Percentiles rank a stretch among this genome's conserved stretches.
phyloP scores from a whole-genome alignment of 2,113 vertebrate genomes.

The Dromas ardeola region DNA sequence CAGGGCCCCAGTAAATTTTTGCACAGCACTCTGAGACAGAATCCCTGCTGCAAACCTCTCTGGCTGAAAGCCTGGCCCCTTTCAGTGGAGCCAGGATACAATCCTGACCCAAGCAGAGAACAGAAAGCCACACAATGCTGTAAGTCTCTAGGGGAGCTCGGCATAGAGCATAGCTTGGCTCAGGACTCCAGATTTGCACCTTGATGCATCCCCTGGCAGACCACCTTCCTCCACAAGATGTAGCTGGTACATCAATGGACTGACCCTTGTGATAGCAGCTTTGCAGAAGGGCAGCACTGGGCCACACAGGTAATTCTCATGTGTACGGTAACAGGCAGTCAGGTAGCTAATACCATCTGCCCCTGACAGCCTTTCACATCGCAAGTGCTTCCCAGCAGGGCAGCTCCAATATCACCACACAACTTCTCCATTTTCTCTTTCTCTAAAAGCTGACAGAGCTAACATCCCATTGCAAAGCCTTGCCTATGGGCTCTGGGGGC shows the following conservation, averaged over 20 bases:
- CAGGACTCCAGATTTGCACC: background rate
- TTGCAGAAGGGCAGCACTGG: background rate
- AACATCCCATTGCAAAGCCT: background rate
- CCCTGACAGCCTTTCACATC: background rate
- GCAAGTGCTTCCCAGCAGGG: background rate
- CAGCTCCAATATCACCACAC: background rate
- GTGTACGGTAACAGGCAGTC: background rate
- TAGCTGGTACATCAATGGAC: rapidly evolving
- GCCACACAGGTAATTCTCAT: background rate
- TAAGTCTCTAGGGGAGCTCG: background rate
- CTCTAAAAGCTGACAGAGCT: background rate
- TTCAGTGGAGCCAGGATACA: background rate
- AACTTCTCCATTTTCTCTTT: background rate
- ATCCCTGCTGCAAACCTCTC: background rate
- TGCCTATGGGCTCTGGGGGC: background rate
- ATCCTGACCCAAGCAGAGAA: background rate
- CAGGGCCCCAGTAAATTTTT: background rate
- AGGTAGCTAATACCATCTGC: background rate
- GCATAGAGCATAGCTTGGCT: too few relatives aligned
- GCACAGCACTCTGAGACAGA: background rate
- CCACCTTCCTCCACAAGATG: background rate
- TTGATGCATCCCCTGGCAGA: background rate
- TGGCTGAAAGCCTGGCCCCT: background rate
- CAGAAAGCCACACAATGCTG: background rate
- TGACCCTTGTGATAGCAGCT: background rate